These are phyloP conservation scores for Sebastes minor DNA, from an alignment of 2,797 vertebrate species.

Conservation along the genomic window DNA sequence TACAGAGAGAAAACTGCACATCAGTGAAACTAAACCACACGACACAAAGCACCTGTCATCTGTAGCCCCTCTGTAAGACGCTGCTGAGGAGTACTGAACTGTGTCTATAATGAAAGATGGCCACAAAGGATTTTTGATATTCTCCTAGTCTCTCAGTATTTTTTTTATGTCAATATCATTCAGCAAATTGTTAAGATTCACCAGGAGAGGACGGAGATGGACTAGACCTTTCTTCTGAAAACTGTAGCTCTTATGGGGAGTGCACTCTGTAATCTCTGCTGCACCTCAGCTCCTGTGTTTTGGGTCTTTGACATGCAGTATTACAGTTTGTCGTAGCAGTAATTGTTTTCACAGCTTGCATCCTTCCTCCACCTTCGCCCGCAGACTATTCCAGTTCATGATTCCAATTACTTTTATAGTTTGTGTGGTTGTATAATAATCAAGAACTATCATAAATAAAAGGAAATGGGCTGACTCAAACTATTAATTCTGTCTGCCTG, in stretches of 20 bases:
- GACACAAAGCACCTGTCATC: constrained; percentile 48
- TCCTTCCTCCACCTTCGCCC: background rate
- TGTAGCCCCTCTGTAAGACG: constrained; percentile 17
- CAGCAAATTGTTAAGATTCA: background rate
- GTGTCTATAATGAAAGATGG: constrained; percentile 14
- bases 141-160: background rate
- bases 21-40: constrained; percentile 47
- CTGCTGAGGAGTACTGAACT: background rate
- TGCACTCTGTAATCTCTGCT: background rate
- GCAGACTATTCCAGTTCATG: background rate
- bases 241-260: background rate
- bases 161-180: background rate
- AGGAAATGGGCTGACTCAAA: background rate
- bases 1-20: constrained; percentile 33
- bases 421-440: background rate
- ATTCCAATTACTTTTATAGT: background rate
- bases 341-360: background rate
- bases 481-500: background rate
- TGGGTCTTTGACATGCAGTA: background rate
- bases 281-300: background rate
- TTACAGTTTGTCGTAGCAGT: background rate
- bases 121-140: constrained; percentile 9
- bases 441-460: background rate
- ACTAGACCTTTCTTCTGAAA: background rate
- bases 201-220: background rate